A percentile compares a stretch with the other conserved stretches of the same genome.
These are phyloP conservation scores for Eristalinus aeneus DNA, from an alignment of 2,888 invertebrate species.

Conservation along the genomic window DNA sequence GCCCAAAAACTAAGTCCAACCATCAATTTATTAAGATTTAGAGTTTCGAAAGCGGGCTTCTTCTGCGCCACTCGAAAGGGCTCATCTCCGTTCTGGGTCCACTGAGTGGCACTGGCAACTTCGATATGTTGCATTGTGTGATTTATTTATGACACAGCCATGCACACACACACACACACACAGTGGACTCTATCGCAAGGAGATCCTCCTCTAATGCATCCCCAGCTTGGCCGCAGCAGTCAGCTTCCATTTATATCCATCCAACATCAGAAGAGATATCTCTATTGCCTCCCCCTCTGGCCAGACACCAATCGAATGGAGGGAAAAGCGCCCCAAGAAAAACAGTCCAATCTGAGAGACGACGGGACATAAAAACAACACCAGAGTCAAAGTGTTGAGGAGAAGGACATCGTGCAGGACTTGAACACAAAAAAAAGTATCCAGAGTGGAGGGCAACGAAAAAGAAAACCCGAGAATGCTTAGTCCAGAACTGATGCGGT, in stretches of 20 bases:
- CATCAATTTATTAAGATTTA: conserved; percentile 70
- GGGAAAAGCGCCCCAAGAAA: conserved; percentile 42
- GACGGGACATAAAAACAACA: conserved; percentile 45
- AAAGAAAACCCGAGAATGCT: conserved; percentile 34
- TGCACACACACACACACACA: conserved; percentile 28
- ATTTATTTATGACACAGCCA: conserved; percentile 71
- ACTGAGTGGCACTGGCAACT: conserved; percentile 61
- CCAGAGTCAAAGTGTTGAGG: conserved; percentile 40
- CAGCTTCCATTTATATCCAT: conserved; percentile 69
- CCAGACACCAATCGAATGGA: conserved; percentile 30
- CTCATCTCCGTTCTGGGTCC: conserved; percentile 19
- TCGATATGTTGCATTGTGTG: conserved; percentile 66
- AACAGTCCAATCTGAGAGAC: conserved; percentile 49
- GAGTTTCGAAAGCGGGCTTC: conserved; percentile 49
- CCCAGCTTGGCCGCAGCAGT: conserved; percentile 52
- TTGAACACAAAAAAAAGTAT: conserved; percentile 9
- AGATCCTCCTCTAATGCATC: conserved; percentile 41
- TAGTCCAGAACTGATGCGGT: conserved; percentile 49
- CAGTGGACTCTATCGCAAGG: conserved; percentile 21
- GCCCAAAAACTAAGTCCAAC: conserved; percentile 62
- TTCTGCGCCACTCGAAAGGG: conserved; percentile 28
- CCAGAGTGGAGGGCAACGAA: background rate
- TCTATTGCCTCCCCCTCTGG: conserved; percentile 27
- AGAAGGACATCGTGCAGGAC: conserved; percentile 16
- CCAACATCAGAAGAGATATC: conserved; percentile 47